Base-by-base conservation (phyloP, 1,140 invertebrate species). In the Leptinotarsa defecta region DNA sequence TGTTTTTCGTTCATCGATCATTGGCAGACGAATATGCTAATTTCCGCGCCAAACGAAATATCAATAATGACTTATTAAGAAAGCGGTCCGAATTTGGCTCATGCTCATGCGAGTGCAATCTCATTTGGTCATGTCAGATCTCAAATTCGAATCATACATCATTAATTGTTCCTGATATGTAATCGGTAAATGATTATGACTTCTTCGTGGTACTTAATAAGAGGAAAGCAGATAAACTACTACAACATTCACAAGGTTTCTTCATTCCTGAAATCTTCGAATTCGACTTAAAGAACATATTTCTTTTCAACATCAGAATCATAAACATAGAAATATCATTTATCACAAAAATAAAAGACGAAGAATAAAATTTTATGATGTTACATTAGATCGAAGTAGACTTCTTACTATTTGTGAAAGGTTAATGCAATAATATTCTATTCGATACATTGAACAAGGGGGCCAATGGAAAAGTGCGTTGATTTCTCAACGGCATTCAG, bases 161-260 rank as follows among this genome's bases (percentile, higher is more conserved):
- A 76, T 76, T 74, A 68, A 68, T 68, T 68, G 67, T 73, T 74
- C 57, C 65, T 24, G 63, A 68, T 76, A 76, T 71, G 57, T 73
- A 57, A 57, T 73, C 75, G 75, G 73, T 76, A 76, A 76, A 76
- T 76, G 48, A 67, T 68, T 76, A 68, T 48, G 71, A 76, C 71
- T 73, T 68, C 43, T 68, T 43, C 24, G 43, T 43, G 43, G 24
- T 43, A 68, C 24, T 19, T 19, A 68, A 68, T 68, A 68, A 68
- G 24, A 43, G 43, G 19, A 43, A 49, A 19, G 15, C 34, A 17
- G 15, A 43, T 68, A 68, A 49, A 43, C 67, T 68, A 15, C 24
- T 68, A 24, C 27, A 68, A 57, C 52, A 57, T 17, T 57, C 15
- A 57, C 15, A 57, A 19, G 52, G 52, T 43, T 43, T 43, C 34